Evolutionary conservation across 2,888 invertebrate species (phyloP).

Genomic region (Operophtera brumata): DNA sequence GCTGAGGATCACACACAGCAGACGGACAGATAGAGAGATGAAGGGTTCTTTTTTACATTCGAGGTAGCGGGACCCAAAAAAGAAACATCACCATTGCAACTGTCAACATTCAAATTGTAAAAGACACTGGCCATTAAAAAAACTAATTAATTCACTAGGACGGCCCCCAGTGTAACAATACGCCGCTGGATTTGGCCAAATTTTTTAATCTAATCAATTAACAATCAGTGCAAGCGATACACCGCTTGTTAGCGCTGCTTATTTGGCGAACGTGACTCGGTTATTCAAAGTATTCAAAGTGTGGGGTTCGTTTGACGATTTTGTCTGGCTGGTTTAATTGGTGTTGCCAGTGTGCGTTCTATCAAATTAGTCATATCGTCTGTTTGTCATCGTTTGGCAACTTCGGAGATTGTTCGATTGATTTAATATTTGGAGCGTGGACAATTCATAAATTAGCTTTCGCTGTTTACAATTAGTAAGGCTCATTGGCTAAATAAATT

Average conservation of each 20-base stretch:
- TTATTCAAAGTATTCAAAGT: constrained; percentile 76
- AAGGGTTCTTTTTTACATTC: too few relatives aligned
- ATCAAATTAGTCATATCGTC: constrained; percentile 20
- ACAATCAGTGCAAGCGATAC: constrained; percentile 81
- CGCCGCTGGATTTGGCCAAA: constrained; percentile 68
- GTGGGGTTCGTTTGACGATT: constrained; percentile 70
- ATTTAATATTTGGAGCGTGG: constrained; percentile 23
- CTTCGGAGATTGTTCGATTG: constrained; percentile 6
- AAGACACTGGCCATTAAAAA: constrained; percentile 68
- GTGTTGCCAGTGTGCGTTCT: constrained; percentile 53
- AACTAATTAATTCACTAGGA: constrained; percentile 62
- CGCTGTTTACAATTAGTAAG: constrained; percentile 18
- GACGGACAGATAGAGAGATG: too few relatives aligned
- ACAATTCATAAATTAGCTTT: constrained; percentile 14
- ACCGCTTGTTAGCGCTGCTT: constrained; percentile 78
- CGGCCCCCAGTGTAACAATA: constrained; percentile 65
- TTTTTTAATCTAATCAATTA: constrained; percentile 81
- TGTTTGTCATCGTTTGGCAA: constrained; percentile 17
- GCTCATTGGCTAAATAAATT: constrained; percentile 11
- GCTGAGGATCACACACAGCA: too few relatives aligned
- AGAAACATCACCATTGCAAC: constrained; percentile 43
- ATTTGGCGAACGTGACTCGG: constrained; percentile 77
- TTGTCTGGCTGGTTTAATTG: constrained; percentile 68
- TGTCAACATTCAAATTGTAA: constrained; percentile 73
- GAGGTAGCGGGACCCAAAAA: constrained; percentile 1